Percentiles rank a stretch among this genome's conserved stretches.
phyloP scores from a whole-genome alignment of 2,888 invertebrate genomes.

The Noctua comes region DNA sequence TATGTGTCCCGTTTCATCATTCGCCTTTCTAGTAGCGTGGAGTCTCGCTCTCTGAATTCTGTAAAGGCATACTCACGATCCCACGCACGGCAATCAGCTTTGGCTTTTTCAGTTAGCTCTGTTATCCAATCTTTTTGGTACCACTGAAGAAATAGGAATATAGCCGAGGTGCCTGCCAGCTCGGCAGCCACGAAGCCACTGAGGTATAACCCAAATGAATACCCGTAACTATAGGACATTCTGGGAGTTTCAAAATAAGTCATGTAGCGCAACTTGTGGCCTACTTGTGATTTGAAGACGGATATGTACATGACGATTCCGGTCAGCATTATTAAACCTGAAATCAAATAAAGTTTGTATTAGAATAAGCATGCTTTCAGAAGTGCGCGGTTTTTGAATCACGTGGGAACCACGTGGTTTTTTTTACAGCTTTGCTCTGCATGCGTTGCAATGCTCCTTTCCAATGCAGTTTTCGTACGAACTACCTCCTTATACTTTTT shows the following conservation, averaged over 20 bases:
- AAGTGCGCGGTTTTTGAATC: neutral
- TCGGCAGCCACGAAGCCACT: slow-evolving; percentile 96
- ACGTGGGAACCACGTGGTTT: neutral
- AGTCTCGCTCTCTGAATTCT: slow-evolving; percentile 86
- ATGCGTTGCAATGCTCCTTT: too few relatives aligned
- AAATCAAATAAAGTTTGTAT: slow-evolving; percentile 68
- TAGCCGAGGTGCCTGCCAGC: slow-evolving; percentile 95
- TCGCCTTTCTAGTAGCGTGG: slow-evolving; percentile 83
- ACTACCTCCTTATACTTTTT: too few relatives aligned
- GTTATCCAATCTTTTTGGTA: slow-evolving; percentile 92
- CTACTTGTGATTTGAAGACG: slow-evolving; percentile 97
- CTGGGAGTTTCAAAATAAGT: slow-evolving; percentile 94
- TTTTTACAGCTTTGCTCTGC: too few relatives aligned
- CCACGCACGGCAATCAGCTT: slow-evolving; percentile 87
- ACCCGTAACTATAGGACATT: slow-evolving; percentile 96
- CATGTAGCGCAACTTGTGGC: slow-evolving; percentile 95
- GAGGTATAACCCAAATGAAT: slow-evolving; percentile 96
- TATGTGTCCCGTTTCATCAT: slow-evolving; percentile 88
- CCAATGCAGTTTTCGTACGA: too few relatives aligned
- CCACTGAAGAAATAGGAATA: slow-evolving; percentile 96
- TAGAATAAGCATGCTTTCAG: neutral
- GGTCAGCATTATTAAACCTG: slow-evolving; percentile 96
- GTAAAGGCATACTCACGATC: slow-evolving; percentile 89
- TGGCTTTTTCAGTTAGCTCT: slow-evolving; percentile 87
- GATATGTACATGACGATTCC: slow-evolving; percentile 98